These are phyloP conservation scores for Rattus norvegicus DNA, from an alignment of 2,113 vertebrate genomes.

Conservation along the genomic window DNA sequence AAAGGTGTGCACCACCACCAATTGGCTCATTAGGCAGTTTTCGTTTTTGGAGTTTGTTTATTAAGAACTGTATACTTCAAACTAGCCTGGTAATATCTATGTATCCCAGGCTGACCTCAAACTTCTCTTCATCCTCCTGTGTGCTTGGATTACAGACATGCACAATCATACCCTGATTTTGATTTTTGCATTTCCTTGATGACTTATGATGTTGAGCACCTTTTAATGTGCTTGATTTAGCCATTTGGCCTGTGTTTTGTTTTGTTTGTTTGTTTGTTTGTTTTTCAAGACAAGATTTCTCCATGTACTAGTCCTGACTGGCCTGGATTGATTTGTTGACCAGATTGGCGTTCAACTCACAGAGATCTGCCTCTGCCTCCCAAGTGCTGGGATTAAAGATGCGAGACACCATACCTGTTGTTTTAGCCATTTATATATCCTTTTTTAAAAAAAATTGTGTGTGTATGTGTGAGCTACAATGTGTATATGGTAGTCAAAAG, in stretches of 20 bases:
- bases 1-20: not conserved
- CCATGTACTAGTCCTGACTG: too few relatives aligned
- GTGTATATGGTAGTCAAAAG: not conserved
- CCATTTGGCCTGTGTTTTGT: not conserved
- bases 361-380: too few relatives aligned
- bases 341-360: too few relatives aligned
- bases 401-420: too few relatives aligned
- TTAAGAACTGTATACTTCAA: not conserved
- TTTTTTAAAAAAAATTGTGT: not conserved
- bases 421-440: not conserved
- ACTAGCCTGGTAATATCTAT: not conserved
- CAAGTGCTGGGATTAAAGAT: too few relatives aligned
- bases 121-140: not conserved
- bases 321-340: too few relatives aligned
- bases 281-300: too few relatives aligned
- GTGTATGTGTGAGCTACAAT: not conserved
- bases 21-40: not conserved
- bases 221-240: not conserved
- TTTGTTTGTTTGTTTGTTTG: too few relatives aligned
- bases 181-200: not conserved
- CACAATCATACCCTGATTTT: not conserved
- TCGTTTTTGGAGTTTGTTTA: not conserved
- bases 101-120: not conserved
- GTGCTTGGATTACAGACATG: not conserved
- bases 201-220: not conserved